Evolutionary conservation across 1,140 invertebrate species (phyloP).

Genomic region (Nymphalis io): DNA sequence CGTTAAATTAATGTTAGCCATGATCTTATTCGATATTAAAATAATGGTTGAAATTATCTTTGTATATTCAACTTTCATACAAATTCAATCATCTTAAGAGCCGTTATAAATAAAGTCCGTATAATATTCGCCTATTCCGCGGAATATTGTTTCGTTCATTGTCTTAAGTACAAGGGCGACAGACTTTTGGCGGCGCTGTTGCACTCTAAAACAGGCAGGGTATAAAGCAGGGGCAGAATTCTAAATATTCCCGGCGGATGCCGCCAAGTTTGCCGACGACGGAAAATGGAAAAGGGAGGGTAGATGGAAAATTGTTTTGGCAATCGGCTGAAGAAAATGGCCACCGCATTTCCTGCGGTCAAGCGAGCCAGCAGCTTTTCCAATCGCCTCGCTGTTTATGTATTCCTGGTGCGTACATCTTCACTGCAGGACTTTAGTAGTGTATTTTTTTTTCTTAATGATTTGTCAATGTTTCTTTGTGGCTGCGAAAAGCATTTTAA

Average conservation of each 20-base stretch:
- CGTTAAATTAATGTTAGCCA: slow-evolving; percentile 11
- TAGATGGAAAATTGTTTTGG: slow-evolving; percentile 78
- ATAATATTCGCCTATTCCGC: slow-evolving; percentile 16
- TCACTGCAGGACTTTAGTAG: slow-evolving; percentile 21
- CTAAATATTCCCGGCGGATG: slow-evolving; percentile 69
- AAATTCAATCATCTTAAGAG: slow-evolving; percentile 31
- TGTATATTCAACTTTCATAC: neutral
- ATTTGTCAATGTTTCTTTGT: slow-evolving; percentile 27
- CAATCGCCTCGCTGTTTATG: slow-evolving; percentile 66
- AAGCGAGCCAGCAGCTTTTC: slow-evolving; percentile 72
- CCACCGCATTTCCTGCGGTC: slow-evolving; percentile 80
- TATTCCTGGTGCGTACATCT: slow-evolving; percentile 62
- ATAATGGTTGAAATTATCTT: neutral
- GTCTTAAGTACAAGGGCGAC: slow-evolving; percentile 51
- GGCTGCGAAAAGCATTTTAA: neutral
- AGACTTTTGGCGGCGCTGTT: slow-evolving; percentile 43
- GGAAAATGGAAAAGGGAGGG: slow-evolving; percentile 75
- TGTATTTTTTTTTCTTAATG: slow-evolving; percentile 35
- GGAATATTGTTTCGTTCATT: slow-evolving; percentile 39
- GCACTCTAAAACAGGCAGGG: slow-evolving; percentile 47
- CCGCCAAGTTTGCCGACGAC: slow-evolving; percentile 73
- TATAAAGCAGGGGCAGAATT: slow-evolving; percentile 66
- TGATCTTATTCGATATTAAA: slow-evolving; percentile 1
- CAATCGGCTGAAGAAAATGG: slow-evolving; percentile 78
- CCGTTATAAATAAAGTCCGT: slow-evolving; percentile 25